Percentiles rank a stretch among this genome's conserved stretches.
These are phyloP conservation scores for Tachystola acroxantha DNA, from an alignment of 2,888 invertebrate species.

Conservation along the genomic window DNA sequence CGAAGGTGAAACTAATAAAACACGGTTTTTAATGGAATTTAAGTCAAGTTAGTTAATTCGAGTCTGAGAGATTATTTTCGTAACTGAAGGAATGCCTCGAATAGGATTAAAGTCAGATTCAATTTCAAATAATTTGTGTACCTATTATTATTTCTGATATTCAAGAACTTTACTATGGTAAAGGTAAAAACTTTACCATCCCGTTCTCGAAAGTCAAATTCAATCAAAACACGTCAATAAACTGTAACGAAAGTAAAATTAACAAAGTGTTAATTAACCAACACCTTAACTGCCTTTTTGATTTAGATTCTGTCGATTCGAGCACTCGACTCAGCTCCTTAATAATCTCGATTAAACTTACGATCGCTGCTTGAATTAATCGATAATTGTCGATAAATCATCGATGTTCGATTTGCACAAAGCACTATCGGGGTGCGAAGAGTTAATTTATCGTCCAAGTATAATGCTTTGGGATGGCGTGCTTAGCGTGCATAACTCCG, in stretches of 20 bases:
- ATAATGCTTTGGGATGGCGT: constrained; percentile 65
- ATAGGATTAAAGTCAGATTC: too few species aligned
- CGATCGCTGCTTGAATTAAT: constrained; percentile 77
- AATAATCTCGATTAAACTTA: constrained; percentile 72
- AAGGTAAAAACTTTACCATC: too few species aligned
- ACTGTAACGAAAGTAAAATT: constrained; percentile 12
- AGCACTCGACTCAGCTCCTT: constrained; percentile 49
- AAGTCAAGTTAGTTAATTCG: too few species aligned
- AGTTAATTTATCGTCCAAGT: constrained; percentile 64
- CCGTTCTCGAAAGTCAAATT: too few species aligned
- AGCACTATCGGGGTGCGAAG: constrained; percentile 73
- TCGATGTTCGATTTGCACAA: constrained; percentile 73
- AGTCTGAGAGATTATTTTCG: too few species aligned
- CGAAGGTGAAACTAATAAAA: too few species aligned
- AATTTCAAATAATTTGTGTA: too few species aligned
- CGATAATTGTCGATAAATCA: constrained; percentile 78
- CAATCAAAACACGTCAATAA: too few species aligned
- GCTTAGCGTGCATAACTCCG: constrained; percentile 63
- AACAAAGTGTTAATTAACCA: constrained; percentile 34
- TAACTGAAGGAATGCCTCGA: too few species aligned
- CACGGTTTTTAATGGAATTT: too few species aligned
- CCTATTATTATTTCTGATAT: too few species aligned
- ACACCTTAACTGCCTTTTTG: constrained; percentile 37
- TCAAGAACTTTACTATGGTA: too few species aligned
- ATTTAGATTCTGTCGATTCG: constrained; percentile 49